Base-by-base conservation (phyloP, 2,888 invertebrate species). In the Aspidiotus destructor region DNA sequence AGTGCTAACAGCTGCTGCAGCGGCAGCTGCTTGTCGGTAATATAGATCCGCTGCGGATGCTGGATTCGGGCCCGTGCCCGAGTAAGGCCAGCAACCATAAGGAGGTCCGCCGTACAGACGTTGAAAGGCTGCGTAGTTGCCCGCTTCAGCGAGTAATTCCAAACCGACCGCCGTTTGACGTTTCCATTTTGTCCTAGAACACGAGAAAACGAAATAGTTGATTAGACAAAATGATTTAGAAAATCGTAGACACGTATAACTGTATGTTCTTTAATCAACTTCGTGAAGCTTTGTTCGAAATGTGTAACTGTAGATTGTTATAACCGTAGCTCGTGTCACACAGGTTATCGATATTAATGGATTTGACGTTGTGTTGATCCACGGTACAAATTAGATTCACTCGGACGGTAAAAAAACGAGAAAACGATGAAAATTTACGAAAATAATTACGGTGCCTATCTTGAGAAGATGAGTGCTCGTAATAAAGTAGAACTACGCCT, bases 111-210 rank as follows among this genome's bases (percentile, higher is more conserved):
- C 90, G 79, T 92, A 93, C 72, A 98, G 82, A 71, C 97, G 85
- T 80, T 97, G 97, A 76, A 99, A 92, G n/a, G 98, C 98, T 1
- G 96, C 96, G 80, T 93, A 94, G 81, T 97, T 98, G 9, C 95
- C 95, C 0, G 97, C 95, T 78, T 99, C 99, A 2, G 96, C 94
- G 69, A 99, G 81, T 54, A 99, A 84, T 78, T 99, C 99, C 73
- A 97, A 79, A 0, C 98, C 97, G 3, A 98, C 98, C 0, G 98
- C 95, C 15, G 98, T 96, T 76, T 91, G 90, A 0, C 90, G 83
- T 79, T 91, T 91, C 90, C 90, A 91, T 79, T 90, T 90, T 69
- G 90, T 91, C 77, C 90, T 90, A 75, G 17, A 76, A 76, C 70
- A 60, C 54, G 68, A 11, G 61, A 68, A 62, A 62, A 62, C 52